phyloP scores from a whole-genome alignment of 2,888 invertebrate genomes.

The Ptychoptera contaminata region DNA sequence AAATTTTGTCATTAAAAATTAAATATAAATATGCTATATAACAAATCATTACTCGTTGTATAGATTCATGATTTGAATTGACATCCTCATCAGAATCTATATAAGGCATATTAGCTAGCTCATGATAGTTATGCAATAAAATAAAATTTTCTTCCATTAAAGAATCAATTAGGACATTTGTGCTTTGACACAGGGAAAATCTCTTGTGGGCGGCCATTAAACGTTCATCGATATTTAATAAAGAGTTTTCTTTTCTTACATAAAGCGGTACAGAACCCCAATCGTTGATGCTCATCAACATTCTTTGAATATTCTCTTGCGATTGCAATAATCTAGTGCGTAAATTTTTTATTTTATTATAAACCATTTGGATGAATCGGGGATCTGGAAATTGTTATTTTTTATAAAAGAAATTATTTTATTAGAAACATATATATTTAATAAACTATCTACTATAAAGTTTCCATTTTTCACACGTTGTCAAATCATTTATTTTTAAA shows the following conservation, averaged over 20 bases:
- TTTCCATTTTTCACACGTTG: slow-evolving; percentile 61
- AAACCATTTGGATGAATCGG: slow-evolving; percentile 52
- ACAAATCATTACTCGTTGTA: too few relatives aligned
- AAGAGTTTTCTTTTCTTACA: slow-evolving; percentile 41
- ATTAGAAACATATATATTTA: too few relatives aligned
- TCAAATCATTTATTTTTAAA: slow-evolving; percentile 46
- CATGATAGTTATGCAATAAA: slow-evolving; percentile 20
- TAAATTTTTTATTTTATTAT: slow-evolving; percentile 47
- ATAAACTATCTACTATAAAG: slow-evolving; percentile 45
- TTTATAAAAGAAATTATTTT: background rate
- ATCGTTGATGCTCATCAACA: slow-evolving; percentile 39
- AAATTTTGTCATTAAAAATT: too few relatives aligned
- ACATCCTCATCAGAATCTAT: background rate
- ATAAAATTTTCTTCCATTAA: slow-evolving; percentile 23
- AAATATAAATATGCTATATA: too few relatives aligned
- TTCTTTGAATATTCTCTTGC: slow-evolving; percentile 46
- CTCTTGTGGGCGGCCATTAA: slow-evolving; percentile 20
- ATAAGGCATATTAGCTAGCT: slow-evolving; percentile 18
- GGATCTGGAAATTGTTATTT: slow-evolving; percentile 30
- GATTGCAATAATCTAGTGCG: slow-evolving; percentile 47
- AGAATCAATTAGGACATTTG: slow-evolving; percentile 20
- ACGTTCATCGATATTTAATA: slow-evolving; percentile 22
- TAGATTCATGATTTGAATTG: too few relatives aligned
- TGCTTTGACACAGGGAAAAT: slow-evolving; percentile 20
- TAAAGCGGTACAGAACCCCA: slow-evolving; percentile 67